A percentile compares a stretch with the other conserved stretches of the same genome.
Conservation (phyloP, 2,888 invertebrate species). For the Tyria jacobaeae region DNA sequence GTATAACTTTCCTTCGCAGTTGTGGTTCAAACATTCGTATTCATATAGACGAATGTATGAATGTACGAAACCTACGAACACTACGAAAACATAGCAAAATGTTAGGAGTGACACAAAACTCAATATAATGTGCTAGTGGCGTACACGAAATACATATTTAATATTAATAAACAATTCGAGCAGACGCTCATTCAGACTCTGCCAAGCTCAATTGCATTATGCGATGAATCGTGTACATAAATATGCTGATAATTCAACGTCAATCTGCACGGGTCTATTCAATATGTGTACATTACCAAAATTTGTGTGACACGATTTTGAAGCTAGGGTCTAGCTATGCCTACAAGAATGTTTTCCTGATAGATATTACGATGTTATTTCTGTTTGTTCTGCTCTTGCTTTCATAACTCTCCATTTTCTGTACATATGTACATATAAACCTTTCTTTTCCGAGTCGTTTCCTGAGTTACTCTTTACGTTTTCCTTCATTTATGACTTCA, state of each 20-base stretch:
- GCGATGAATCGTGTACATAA: background rate
- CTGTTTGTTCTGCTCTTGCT: too few relatives aligned
- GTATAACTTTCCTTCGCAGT: background rate
- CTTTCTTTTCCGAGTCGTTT: too few relatives aligned
- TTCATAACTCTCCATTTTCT: too few relatives aligned
- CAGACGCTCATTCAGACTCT: background rate
- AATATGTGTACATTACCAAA: too few relatives aligned
- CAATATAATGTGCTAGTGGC: background rate
- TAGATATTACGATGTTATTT: too few relatives aligned
- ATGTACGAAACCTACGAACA: background rate
- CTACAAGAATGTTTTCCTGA: too few relatives aligned
- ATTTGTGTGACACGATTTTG: too few relatives aligned
- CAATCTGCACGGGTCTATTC: too few relatives aligned
- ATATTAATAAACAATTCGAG: background rate
- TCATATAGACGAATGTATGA: too few relatives aligned
- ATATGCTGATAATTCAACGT: too few relatives aligned
- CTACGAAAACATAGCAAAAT: background rate
- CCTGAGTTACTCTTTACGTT: background rate
- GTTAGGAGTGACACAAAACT: background rate
- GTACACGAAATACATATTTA: constrained; percentile 6
- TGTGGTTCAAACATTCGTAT: background rate
- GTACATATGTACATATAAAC: too few relatives aligned
- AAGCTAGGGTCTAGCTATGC: too few relatives aligned
- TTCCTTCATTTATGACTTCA: background rate
- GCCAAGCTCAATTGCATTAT: background rate